These are phyloP conservation scores for Leuciscus waleckii DNA, from an alignment of 2,797 vertebrate species.

Conservation along the genomic window DNA sequence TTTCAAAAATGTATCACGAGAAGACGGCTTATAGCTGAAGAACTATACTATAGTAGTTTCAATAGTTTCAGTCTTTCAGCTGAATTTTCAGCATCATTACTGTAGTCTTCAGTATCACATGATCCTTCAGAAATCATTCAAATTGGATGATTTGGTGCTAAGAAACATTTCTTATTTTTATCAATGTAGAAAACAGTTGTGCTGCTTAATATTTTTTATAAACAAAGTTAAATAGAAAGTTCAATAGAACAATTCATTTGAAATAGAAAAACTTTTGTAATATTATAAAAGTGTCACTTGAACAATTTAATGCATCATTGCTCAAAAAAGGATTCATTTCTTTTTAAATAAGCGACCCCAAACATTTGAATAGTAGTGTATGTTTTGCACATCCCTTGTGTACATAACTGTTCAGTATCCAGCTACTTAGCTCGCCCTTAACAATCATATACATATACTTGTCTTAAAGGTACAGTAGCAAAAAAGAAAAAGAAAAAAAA, in stretches of 20 bases:
- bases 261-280: neutral
- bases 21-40: too few relatives aligned
- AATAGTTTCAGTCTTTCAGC: too few relatives aligned
- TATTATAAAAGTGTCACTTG: neutral
- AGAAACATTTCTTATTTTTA: neutral
- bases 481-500: neutral
- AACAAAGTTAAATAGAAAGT: neutral
- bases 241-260: neutral
- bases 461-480: neutral
- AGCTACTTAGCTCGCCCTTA: neutral
- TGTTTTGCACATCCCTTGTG: neutral
- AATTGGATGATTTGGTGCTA: neutral
- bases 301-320: neutral
- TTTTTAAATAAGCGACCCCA: neutral
- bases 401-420: neutral
- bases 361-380: neutral
- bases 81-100: neutral
- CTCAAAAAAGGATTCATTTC: neutral
- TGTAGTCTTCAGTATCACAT: neutral
- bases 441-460: neutral
- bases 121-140: neutral
- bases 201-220: neutral
- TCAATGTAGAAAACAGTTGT: neutral
- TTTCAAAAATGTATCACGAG: too few relatives aligned
- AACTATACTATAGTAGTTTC: too few relatives aligned